Base-by-base conservation (phyloP, 2,888 invertebrate species). In the Dorcus parallelipipedus region DNA sequence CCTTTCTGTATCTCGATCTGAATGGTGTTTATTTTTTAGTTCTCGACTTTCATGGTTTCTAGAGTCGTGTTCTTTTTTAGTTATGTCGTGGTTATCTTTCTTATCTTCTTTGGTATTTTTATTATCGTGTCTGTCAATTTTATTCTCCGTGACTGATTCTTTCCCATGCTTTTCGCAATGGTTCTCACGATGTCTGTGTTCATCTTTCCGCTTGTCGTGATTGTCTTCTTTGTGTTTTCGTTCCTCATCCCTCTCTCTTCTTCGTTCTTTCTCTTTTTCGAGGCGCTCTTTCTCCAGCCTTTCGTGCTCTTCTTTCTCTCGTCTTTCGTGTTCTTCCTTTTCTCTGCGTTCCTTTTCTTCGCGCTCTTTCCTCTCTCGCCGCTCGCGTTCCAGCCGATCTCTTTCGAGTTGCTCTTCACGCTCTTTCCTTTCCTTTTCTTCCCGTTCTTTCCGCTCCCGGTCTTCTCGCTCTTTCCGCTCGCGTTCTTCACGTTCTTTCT, bases 111-210 rank as follows among this genome's bases (percentile, higher is more conserved):
- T 80, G 59, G 71, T 73, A 78, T 81, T 64, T 59, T 67, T 60
- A 59, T 59, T 23, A 67, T 68, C 79, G 79, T 76, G 49, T 68
- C 64, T 65, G 76, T 75, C 17, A 33, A 81, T 80, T 79, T 63
- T 62, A 56, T 55, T 66, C 62, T 68, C 68, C 73, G 73, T 78
- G 50, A 66, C 68, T 54, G 69, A 71, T 60, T 76, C 74, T 64
- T 68, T 71, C 63, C 74, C 72, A 65, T 71, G 73, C 7, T 33
- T 33, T 58, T 76, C 75, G 65, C 71, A 82, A 69, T 81, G 78
- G 73, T 79, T 82, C 57, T 84, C 84, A 80, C 78, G 71, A 76
- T 81, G 82, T 70, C 78, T 79, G 64, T 62, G 59, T 64, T 81
- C 81, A 57, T 84, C 82, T 71, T 80, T 80, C 42, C 79, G 77